phyloP scores from a whole-genome alignment of 2,113 vertebrate genomes.

The Motacilla alba region DNA sequence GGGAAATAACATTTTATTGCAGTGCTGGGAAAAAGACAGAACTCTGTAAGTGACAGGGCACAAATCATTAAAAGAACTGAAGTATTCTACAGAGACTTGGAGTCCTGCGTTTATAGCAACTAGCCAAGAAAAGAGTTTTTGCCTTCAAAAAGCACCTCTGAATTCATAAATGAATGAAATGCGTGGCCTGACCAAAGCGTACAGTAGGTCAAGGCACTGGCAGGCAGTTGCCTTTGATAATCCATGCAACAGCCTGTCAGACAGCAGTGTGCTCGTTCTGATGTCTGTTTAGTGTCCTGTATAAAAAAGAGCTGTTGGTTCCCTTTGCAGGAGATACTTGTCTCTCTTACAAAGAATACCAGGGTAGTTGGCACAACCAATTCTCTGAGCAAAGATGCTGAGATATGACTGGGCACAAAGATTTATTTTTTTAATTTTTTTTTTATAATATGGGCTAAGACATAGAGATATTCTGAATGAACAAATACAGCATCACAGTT shows the following conservation, averaged over 20 bases:
- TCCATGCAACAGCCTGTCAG: constrained; percentile 43
- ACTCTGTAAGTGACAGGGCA: constrained; percentile 28
- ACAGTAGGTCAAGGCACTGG: constrained; percentile 47
- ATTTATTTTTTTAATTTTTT: not conserved
- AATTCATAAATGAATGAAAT: constrained; percentile 59
- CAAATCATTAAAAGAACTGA: constrained; percentile 53
- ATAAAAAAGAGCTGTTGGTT: constrained; percentile 35
- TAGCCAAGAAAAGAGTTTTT: constrained; percentile 35
- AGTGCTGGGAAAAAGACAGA: constrained; percentile 3
- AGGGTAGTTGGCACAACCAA: not conserved
- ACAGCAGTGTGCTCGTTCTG: constrained; percentile 39
- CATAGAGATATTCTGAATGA: not conserved
- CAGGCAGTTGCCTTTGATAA: constrained; percentile 54
- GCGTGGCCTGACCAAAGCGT: constrained; percentile 27
- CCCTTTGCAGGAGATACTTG: constrained; percentile 1
- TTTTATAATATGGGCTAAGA: not conserved
- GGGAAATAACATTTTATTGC: constrained; percentile 1
- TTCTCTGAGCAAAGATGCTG: not conserved
- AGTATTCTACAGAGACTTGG: constrained; percentile 60
- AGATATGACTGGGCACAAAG: not conserved
- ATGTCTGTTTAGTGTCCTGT: constrained; percentile 40
- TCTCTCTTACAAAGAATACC: not conserved
- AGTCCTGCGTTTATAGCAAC: constrained; percentile 39
- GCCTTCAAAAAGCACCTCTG: constrained; percentile 54
- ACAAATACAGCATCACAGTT: not conserved